Percentiles rank a stretch among this genome's conserved stretches.
Conservation (phyloP, 2,888 invertebrate species). For the Galeruca laticollis region DNA sequence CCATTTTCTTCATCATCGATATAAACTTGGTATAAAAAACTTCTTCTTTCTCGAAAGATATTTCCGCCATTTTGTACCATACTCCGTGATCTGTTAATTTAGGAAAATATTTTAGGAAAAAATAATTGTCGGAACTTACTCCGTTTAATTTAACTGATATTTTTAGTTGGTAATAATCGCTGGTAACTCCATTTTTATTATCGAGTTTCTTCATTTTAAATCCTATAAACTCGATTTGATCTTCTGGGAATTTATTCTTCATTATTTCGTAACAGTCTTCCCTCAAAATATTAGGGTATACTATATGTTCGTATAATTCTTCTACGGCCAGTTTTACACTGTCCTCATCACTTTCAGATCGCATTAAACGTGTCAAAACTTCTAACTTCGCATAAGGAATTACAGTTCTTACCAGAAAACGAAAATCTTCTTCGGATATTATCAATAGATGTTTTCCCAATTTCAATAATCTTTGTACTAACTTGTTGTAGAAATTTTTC, state of each 20-base stretch:
- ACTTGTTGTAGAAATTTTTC: not conserved
- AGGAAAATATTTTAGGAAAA: slow-evolving; percentile 55
- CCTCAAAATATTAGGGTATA: slow-evolving; percentile 38
- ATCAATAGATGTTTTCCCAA: not conserved
- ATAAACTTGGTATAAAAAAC: slow-evolving; percentile 65
- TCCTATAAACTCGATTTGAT: slow-evolving; percentile 43
- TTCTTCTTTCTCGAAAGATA: slow-evolving; percentile 52
- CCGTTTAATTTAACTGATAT: not conserved
- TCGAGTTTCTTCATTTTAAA: slow-evolving; percentile 45
- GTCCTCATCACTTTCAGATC: not conserved
- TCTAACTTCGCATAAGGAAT: not conserved
- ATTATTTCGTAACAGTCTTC: slow-evolving; percentile 52
- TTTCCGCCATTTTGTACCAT: slow-evolving; percentile 32
- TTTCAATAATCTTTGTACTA: not conserved
- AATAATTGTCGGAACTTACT: slow-evolving; percentile 14
- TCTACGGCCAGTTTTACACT: not conserved
- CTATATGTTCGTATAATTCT: slow-evolving; percentile 26
- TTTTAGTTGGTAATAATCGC: slow-evolving; percentile 52
- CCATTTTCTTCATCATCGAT: slow-evolving; percentile 57
- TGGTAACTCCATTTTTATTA: slow-evolving; percentile 53
- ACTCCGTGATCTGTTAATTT: slow-evolving; percentile 43
- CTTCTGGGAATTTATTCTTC: slow-evolving; percentile 44
- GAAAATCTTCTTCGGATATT: not conserved
- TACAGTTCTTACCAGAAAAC: not conserved
- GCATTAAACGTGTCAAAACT: not conserved